Evolutionary conservation across 2,797 vertebrate species (phyloP), one percentile per base, ranked within the genome.

Genomic region (Epinephelus malabaricus): DNA sequence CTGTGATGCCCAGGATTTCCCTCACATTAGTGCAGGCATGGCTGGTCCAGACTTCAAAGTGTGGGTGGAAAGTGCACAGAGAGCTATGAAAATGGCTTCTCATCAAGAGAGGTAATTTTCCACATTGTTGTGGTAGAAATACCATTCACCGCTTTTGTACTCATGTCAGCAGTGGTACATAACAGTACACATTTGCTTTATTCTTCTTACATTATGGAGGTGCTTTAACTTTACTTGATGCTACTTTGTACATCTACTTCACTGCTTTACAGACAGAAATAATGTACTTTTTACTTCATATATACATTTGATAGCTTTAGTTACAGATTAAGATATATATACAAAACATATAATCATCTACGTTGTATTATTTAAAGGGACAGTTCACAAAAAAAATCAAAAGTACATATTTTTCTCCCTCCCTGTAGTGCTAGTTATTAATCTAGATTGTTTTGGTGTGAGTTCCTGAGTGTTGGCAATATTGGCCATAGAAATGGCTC

Each of bases 1-100:
- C 76, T 59, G 82, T 79, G 89, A 93, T 94, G 89, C 89, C 88
- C 94, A 95, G 94, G 93, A 95, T 95, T 95, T 95, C 94, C 94
- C 78, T 88, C 86, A 90, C 92, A 94, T 94, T 94, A 93, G 83
- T 74, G 75, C 60, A 67, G 86, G 76, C 86, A 85, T 53, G 82
- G 82, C 79, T 56, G 59, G 53, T 49, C 79, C 86, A 91, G 83
- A 92, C 93, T 88, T 93, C 92, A 94, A 92, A 94, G 88, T 69
- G 81, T 84, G 87, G 45, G 47, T 79, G 87, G 88, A 91, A 89
- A 85, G 75, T 76, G 68, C 63, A 49, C 82, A 25, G 60, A 69
- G 70, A 56, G 65, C 77, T 27, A n/a, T 56, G 49, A 83, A 87
- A 87, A 83, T 64, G 67, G 40, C 72, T 71, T 58, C 63, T 83